phyloP scores from a whole-genome alignment of 2,888 invertebrate genomes.

The Sepiola atlantica region DNA sequence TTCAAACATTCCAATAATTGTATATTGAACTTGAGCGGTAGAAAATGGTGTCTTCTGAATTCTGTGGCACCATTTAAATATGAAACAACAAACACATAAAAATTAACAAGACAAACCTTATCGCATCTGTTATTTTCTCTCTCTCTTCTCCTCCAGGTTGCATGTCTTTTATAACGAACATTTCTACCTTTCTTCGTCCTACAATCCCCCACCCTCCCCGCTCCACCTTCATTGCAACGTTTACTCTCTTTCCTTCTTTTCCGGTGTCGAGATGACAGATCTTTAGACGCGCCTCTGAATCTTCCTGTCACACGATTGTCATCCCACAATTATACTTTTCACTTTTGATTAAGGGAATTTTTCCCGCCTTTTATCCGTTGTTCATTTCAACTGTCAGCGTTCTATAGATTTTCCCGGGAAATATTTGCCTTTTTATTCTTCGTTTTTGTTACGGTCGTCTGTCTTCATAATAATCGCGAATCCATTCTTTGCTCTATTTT shows the following conservation, averaged over 20 bases:
- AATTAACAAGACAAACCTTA: slow-evolving; percentile 23
- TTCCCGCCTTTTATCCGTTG: not conserved
- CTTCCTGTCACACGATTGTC: slow-evolving; percentile 21
- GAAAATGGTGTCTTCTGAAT: not conserved
- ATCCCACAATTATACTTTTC: slow-evolving; percentile 21
- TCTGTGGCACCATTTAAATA: not conserved
- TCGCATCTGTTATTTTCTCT: not conserved
- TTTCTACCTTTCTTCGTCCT: not conserved
- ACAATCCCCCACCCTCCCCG: too few relatives aligned
- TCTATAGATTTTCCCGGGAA: not conserved
- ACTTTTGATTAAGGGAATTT: slow-evolving; percentile 13
- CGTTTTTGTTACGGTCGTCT: not conserved
- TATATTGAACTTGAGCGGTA: slow-evolving; percentile 4
- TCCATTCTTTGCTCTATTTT: not conserved
- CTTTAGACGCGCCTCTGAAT: not conserved
- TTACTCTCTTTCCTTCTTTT: not conserved
- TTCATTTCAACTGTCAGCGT: not conserved
- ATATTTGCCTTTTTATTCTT: not conserved
- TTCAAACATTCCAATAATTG: slow-evolving; percentile 20
- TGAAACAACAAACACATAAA: not conserved
- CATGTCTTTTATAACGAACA: slow-evolving; percentile 6
- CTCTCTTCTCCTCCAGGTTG: not conserved
- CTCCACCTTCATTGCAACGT: not conserved
- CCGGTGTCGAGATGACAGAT: slow-evolving; percentile 20
- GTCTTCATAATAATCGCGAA: not conserved